phyloP scores from a whole-genome alignment of 2,888 invertebrate genomes.

The Aelia acuminata region DNA sequence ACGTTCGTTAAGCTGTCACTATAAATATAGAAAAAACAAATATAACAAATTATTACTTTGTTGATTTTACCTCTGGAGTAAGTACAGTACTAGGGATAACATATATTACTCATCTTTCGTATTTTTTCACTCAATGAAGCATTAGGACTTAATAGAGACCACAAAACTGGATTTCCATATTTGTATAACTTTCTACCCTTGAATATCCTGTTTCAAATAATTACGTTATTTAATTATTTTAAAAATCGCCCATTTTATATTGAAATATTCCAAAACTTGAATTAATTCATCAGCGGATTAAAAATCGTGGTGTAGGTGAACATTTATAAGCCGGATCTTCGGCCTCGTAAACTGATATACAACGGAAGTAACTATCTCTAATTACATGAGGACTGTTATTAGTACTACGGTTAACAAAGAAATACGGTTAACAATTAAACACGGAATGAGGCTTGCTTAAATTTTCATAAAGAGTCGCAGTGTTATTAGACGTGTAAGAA shows the following conservation, averaged over 20 bases:
- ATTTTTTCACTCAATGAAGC: too few species aligned
- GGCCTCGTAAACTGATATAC: slow-evolving; percentile 1
- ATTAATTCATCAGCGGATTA: neutral
- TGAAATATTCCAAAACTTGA: neutral
- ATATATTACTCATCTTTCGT: too few species aligned
- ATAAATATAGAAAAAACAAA: too few species aligned
- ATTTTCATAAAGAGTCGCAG: neutral
- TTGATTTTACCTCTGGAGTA: too few species aligned
- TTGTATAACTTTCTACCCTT: neutral
- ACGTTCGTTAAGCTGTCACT: too few species aligned
- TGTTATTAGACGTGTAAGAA: neutral
- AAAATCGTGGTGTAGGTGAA: neutral
- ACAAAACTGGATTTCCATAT: too few species aligned
- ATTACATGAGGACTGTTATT: neutral
- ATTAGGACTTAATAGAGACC: too few species aligned
- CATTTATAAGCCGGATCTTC: slow-evolving; percentile 2
- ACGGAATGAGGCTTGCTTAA: neutral
- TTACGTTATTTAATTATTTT: neutral
- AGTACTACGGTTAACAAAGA: neutral
- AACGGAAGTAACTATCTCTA: slow-evolving; percentile 7
- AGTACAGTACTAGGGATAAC: too few species aligned
- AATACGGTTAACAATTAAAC: neutral
- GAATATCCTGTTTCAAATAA: neutral
- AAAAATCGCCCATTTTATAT: neutral
- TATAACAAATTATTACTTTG: too few species aligned